Percentiles rank a stretch among this genome's conserved stretches.
These are phyloP conservation scores for Masticophis lateralis DNA, from an alignment of 2,797 vertebrate species.

Conservation along the genomic window DNA sequence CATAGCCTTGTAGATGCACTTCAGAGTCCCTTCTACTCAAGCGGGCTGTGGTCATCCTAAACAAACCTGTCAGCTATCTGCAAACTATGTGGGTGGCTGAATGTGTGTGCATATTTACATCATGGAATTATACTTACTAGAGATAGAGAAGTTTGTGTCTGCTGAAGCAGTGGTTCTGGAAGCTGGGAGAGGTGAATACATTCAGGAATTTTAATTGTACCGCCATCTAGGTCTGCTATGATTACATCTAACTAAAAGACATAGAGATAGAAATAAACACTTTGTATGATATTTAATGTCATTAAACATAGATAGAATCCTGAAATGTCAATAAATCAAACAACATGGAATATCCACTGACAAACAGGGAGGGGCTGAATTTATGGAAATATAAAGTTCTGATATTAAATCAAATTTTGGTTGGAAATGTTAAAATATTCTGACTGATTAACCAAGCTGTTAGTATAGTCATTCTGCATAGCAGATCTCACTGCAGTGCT, in stretches of 20 bases:
- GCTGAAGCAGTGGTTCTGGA: conserved; percentile 90
- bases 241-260: conserved; percentile 92
- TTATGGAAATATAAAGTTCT: background rate
- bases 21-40: background rate
- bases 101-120: background rate
- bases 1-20: background rate
- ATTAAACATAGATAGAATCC: background rate
- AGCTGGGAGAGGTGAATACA: conserved; percentile 95
- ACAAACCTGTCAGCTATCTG: background rate
- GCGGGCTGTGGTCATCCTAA: background rate
- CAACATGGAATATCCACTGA: background rate
- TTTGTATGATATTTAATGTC: background rate
- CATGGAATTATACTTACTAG: conserved; percentile 74
- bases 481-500: background rate
- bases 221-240: conserved; percentile 96
- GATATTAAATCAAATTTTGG: background rate
- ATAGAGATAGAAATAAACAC: conserved; percentile 29
- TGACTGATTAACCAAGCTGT: background rate
- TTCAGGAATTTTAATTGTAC: conserved; percentile 98
- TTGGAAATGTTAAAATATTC: background rate
- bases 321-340: background rate
- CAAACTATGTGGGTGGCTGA: background rate
- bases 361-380: background rate
- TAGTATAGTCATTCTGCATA: background rate
- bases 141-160: conserved; percentile 87